phyloP scores from a whole-genome alignment of 2,888 invertebrate species.

The Trissolcus brochymenae region DNA sequence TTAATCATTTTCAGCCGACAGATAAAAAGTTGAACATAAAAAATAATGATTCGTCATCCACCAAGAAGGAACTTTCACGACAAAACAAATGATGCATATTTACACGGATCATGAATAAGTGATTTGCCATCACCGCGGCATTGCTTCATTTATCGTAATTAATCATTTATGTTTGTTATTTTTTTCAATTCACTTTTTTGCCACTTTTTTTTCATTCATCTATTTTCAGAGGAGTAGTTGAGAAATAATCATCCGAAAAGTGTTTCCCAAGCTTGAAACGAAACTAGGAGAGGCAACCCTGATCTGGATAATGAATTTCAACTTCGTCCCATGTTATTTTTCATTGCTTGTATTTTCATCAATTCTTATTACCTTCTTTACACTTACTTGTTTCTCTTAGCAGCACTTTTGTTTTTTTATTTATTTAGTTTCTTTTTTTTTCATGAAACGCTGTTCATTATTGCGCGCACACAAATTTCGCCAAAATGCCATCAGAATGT shows the following conservation, averaged over 20 bases:
- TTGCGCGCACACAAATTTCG: constrained; percentile 21
- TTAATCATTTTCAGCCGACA: background rate
- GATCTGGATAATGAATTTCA: background rate
- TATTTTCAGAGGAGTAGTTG: background rate
- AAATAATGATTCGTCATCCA: constrained; percentile 1
- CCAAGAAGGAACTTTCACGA: constrained; percentile 22
- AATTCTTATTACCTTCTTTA: constrained; percentile 6
- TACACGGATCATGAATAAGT: constrained; percentile 26
- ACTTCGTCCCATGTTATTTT: constrained; percentile 3
- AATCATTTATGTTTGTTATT: background rate
- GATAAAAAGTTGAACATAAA: constrained; percentile 1
- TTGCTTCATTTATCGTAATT: constrained; percentile 10
- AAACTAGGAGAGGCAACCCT: background rate
- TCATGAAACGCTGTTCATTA: constrained; percentile 20
- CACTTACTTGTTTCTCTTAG: constrained; percentile 7
- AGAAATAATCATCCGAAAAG: constrained; percentile 1
- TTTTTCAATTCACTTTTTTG: background rate
- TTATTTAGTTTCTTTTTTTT: background rate
- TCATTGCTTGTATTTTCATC: constrained; percentile 3
- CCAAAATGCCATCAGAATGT: constrained; percentile 19
- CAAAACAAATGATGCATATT: constrained; percentile 32
- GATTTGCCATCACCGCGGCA: constrained; percentile 6
- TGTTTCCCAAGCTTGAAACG: background rate
- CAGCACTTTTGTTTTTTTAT: constrained; percentile 1
- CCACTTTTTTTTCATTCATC: background rate